Evolutionary conservation across 2,888 invertebrate species (phyloP).

Genomic region (Cheilosia urbana): DNA sequence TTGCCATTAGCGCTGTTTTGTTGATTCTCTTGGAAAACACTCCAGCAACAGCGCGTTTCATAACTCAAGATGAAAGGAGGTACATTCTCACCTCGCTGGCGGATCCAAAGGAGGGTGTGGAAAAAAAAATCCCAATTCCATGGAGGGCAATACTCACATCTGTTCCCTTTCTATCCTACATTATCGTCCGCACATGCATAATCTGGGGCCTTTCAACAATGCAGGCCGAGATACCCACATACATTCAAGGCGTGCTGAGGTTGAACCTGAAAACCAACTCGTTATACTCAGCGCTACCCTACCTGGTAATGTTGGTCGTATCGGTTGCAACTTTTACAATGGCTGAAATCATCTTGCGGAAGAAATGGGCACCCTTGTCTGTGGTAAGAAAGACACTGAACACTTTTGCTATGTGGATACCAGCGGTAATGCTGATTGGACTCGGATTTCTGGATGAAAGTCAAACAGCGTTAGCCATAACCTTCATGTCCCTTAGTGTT

Average conservation of each 20-base stretch:
- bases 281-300: conserved; percentile 84
- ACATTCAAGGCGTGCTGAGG: conserved; percentile 86
- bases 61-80: conserved; percentile 87
- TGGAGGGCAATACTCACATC: conserved; percentile 88
- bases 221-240: conserved; percentile 86
- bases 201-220: conserved; percentile 89
- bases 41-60: conserved; percentile 85
- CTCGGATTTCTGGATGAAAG: conserved; percentile 83
- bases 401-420: conserved; percentile 81
- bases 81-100: conserved; percentile 80
- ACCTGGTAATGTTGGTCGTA: conserved; percentile 78
- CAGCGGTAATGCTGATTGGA: conserved; percentile 84
- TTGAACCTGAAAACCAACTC: conserved; percentile 85
- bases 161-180: conserved; percentile 86
- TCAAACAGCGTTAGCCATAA: conserved; percentile 82
- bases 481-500: conserved; percentile 85
- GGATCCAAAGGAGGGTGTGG: conserved; percentile 74
- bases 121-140: conserved; percentile 84
- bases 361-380: conserved; percentile 79
- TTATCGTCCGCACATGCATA: conserved; percentile 86
- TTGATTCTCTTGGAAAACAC: conserved; percentile 85
- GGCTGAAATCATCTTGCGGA: conserved; percentile 39
- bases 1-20: conserved; percentile 85
- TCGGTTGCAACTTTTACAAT: conserved; percentile 28
- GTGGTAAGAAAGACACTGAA: conserved; percentile 74